Base-by-base conservation (phyloP, 1,140 invertebrate species). In the Monochamus saltuarius region DNA sequence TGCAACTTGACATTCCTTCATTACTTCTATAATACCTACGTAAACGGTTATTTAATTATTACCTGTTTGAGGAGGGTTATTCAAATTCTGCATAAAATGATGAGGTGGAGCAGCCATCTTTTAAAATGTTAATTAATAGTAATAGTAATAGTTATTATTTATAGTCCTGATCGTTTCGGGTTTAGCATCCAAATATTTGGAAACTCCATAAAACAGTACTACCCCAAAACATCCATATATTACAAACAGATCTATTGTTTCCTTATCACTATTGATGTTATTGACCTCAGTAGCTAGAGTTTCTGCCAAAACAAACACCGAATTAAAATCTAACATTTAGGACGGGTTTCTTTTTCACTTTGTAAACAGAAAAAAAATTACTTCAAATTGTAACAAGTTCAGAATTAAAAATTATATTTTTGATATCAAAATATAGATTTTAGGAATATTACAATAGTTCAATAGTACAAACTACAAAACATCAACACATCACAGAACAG, bases 61-160 rank as follows among this genome's bases (percentile, higher is more conserved):
- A 56, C 53, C 68, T 36, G 73, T 74, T 73, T 82, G 81, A 63
- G 83, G 83, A 8, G 79, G 66, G 71, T 78, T 83, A 56, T 81
- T 79, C 62, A 84, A 81, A 36, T 81, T 80, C 57, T 81, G 77
- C 64, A 82, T 79, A 61, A 82, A 85, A 47, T 80, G 79, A 77
- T 84, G 83, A 53, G 81, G 80, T 57, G 83, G 81, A 11, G 80
- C 83, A 47, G 83, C 78, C 84, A 85, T 85, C 51, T 55, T 66
- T 56, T 53, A 29, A 29, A 29, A 29, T n/a, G n/a, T 29, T 29
- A 29, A 4, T 56, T 45, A 16, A 7, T 40, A 11, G n/a, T 40
- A 54, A 38, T 40, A 54, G 17, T 40, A 54, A 34, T 54, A 54
- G 35, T 56, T 56, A n/a, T 45, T 56, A 37, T 45, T 56, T 40